Evolutionary conservation across 2,797 vertebrate genomes (phyloP).

Genomic region (Momotus momota): DNA sequence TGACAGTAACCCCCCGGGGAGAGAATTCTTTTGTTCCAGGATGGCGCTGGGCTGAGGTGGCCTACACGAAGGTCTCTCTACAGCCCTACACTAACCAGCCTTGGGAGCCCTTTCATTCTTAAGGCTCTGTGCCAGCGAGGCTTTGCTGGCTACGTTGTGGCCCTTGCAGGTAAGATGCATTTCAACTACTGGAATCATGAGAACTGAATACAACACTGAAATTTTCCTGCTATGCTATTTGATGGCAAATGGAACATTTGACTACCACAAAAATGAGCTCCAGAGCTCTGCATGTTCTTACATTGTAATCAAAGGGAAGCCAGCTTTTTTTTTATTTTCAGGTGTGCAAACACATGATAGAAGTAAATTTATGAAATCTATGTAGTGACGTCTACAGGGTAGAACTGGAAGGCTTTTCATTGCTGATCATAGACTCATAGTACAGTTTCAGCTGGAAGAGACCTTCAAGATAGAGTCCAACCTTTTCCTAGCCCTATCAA

Average conservation of each 20-base stretch:
- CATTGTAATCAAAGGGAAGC: neutral
- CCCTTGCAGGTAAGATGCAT: neutral
- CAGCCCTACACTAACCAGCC: neutral
- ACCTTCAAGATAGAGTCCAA: too few relatives aligned
- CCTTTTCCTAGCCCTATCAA: too few relatives aligned
- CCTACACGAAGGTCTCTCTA: neutral
- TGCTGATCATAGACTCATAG: neutral
- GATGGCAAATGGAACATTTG: neutral
- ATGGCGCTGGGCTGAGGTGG: neutral
- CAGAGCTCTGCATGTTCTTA: neutral
- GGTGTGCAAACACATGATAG: neutral
- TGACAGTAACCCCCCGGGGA: neutral
- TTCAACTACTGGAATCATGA: neutral
- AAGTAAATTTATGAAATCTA: neutral
- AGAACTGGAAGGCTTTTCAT: neutral
- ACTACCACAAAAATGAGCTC: neutral
- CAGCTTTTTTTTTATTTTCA: neutral
- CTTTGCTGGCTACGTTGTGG: neutral
- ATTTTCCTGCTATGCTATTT: neutral
- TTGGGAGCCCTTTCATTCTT: neutral
- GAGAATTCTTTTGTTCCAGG: neutral
- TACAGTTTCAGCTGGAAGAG: too few relatives aligned
- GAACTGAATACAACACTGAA: neutral
- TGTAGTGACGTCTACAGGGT: neutral
- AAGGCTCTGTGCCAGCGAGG: neutral